phyloP scores from a whole-genome alignment of 2,797 vertebrate species.

The Acestrorhynchus altus region DNA sequence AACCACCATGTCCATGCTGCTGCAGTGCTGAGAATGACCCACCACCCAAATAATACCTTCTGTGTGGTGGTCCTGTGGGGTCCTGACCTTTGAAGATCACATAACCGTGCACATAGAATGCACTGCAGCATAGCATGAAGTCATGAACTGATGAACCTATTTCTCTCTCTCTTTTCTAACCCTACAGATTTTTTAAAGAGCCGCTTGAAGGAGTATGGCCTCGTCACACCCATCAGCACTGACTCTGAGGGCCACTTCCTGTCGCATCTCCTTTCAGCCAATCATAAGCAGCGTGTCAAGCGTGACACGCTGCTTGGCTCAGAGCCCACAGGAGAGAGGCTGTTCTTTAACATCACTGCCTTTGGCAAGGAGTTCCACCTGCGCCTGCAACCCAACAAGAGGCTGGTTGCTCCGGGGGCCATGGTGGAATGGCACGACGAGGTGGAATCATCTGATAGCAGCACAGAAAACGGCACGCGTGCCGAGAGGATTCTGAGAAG shows the following conservation, averaged over 20 bases:
- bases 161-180: conserved; percentile 25
- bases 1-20: no score
- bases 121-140: no score
- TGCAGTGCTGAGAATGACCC: no score
- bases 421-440: conserved; percentile 91
- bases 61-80: no score
- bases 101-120: no score
- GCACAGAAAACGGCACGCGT: conserved; percentile 58
- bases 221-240: conserved; percentile 92
- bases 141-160: neutral
- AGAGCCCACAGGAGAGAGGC: conserved; percentile 62
- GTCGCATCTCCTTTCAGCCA: conserved; percentile 89
- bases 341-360: conserved; percentile 93
- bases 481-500: conserved; percentile 78
- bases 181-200: conserved; percentile 75
- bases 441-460: conserved; percentile 63
- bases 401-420: conserved; percentile 86
- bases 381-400: conserved; percentile 84
- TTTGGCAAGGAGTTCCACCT: conserved; percentile 95
- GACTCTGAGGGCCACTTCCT: conserved; percentile 86
- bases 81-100: no score
- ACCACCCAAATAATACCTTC: no score
- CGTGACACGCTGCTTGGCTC: conserved; percentile 74
- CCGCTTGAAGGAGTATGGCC: conserved; percentile 84
- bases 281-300: conserved; percentile 83